Percentiles rank a stretch among this genome's conserved stretches.
These are phyloP conservation scores for Xenopus borealis DNA, from an alignment of 2,113 vertebrate species.

Conservation along the genomic window DNA sequence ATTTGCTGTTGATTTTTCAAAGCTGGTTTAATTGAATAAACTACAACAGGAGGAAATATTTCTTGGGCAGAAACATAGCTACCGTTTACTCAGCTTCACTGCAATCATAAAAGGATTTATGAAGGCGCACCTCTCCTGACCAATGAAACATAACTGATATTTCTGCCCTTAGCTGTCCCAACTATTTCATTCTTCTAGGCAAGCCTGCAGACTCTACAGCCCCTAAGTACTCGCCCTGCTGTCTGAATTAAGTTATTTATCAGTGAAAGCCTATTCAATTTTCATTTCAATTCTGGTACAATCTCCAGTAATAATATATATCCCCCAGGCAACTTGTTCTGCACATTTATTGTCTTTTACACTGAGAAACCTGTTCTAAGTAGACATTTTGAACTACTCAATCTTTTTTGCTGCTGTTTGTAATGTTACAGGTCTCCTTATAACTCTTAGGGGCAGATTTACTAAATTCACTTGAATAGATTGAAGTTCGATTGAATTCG, in stretches of 20 bases:
- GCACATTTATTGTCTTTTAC: constrained; percentile 28
- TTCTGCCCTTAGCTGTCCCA: constrained; percentile 32
- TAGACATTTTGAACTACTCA: constrained; percentile 27
- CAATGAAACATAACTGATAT: constrained; percentile 42
- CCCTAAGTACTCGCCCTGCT: background rate
- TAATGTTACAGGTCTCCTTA: background rate
- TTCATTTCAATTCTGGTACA: constrained; percentile 33
- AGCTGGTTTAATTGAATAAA: constrained; percentile 43
- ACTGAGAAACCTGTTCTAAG: constrained; percentile 13
- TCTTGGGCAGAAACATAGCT: constrained; percentile 32
- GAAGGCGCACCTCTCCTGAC: constrained; percentile 27
- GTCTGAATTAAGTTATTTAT: constrained; percentile 31
- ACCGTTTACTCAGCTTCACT: constrained; percentile 24
- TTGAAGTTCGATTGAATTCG: too few species aligned
- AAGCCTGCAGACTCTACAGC: constrained; percentile 6
- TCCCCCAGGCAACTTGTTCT: constrained; percentile 29
- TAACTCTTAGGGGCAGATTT: too few species aligned
- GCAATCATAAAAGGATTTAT: constrained; percentile 45
- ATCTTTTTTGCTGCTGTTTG: constrained; percentile 6
- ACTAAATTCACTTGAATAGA: too few species aligned
- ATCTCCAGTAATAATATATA: constrained; percentile 27
- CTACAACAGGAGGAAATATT: constrained; percentile 41
- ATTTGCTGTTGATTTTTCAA: constrained; percentile 40
- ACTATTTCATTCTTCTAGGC: constrained; percentile 31
- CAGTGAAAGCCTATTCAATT: constrained; percentile 18